These are phyloP conservation scores for Mythimna pallens DNA, from an alignment of 2,888 invertebrate species.

Conservation along the genomic window DNA sequence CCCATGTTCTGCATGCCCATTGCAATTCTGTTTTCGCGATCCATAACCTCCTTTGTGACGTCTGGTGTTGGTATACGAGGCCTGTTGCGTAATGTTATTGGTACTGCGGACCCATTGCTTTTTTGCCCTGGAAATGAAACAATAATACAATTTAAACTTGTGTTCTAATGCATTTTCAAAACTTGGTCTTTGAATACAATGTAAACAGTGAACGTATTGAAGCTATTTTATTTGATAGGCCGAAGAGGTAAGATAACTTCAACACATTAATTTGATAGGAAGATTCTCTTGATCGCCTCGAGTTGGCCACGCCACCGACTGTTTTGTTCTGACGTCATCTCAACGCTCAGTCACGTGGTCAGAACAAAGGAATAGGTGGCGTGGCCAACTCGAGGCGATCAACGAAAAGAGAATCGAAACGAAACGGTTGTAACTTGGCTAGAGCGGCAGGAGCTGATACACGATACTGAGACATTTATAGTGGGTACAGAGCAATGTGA, in stretches of 20 bases:
- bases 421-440: too few species aligned
- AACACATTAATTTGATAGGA: not conserved
- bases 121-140: constrained; percentile 89
- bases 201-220: not conserved
- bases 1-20: constrained; percentile 90
- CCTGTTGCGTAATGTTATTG: constrained; percentile 93
- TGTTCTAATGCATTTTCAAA: not conserved
- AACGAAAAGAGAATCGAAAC: too few species aligned
- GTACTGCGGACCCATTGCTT: constrained; percentile 92
- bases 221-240: not conserved
- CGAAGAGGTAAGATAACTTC: not conserved
- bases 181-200: not conserved
- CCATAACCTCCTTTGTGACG: constrained; percentile 94
- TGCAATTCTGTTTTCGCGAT: constrained; percentile 93
- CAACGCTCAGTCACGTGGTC: too few species aligned
- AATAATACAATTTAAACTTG: not conserved
- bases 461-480: not conserved
- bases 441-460: too few species aligned
- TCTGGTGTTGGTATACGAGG: constrained; percentile 97
- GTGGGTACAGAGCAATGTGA: too few species aligned
- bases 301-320: too few species aligned
- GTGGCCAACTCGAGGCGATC: too few species aligned
- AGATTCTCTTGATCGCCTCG: too few species aligned
- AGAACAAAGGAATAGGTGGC: too few species aligned
- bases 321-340: too few species aligned